Evolutionary conservation across 2,113 vertebrate genomes (phyloP).

Genomic region (Phylloscopus whistleri): DNA sequence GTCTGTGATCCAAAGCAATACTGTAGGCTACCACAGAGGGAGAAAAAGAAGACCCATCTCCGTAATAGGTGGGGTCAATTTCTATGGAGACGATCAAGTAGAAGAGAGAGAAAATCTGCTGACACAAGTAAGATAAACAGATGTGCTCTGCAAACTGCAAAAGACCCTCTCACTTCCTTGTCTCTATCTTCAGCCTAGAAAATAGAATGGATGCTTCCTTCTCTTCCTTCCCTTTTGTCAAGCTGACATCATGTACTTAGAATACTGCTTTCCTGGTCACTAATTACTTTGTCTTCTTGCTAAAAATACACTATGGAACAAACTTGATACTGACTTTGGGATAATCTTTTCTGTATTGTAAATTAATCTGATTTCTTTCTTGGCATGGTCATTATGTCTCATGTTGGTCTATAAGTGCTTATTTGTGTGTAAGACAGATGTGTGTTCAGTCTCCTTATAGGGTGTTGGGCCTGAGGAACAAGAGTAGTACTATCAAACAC

Average conservation of each 20-base stretch:
- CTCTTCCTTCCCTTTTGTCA: constrained; percentile 53
- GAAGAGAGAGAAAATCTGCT: constrained; percentile 81
- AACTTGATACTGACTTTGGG: background rate
- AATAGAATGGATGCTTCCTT: constrained; percentile 57
- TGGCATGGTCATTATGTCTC: background rate
- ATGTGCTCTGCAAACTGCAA: constrained; percentile 49
- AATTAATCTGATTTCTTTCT: constrained; percentile 59
- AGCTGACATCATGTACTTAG: background rate
- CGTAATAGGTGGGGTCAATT: constrained; percentile 83
- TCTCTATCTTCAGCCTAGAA: constrained; percentile 51
- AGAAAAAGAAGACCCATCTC: constrained; percentile 84
- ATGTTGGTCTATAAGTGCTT: background rate
- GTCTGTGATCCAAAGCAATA: constrained; percentile 6
- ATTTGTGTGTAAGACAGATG: background rate
- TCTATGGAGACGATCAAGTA: constrained; percentile 72
- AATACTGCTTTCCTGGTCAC: constrained; percentile 43
- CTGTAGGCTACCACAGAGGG: constrained; percentile 53
- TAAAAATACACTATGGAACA: constrained; percentile 37
- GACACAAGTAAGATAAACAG: constrained; percentile 85
- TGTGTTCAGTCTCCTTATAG: background rate
- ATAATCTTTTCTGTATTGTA: constrained; percentile 6
- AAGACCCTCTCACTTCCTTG: constrained; percentile 47
- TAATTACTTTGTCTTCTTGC: constrained; percentile 52
- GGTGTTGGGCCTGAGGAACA: background rate
- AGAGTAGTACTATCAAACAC: background rate